Conservation (phyloP, 2,888 invertebrate species). For the Tolmerus cingulatus region DNA sequence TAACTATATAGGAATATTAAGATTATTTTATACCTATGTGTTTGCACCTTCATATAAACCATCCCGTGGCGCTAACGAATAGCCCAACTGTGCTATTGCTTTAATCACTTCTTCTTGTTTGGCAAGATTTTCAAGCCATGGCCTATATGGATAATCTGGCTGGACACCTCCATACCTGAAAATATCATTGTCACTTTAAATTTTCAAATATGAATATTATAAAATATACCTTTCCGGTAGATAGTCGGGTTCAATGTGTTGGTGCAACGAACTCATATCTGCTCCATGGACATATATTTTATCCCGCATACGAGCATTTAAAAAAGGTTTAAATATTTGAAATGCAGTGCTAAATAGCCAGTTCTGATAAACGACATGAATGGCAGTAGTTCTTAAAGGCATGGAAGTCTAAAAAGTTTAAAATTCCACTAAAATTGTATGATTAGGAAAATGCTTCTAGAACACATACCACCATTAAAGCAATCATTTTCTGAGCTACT, state of each 20-base stretch:
- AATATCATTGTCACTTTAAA: conserved; percentile 5
- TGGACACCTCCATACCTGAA: conserved; percentile 64
- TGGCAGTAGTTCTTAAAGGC: conserved; percentile 75
- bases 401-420: conserved; percentile 70
- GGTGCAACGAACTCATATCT: conserved; percentile 76
- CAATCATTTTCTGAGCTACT: conserved; percentile 73
- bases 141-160: conserved; percentile 76
- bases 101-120: conserved; percentile 68
- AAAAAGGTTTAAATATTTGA: conserved; percentile 79
- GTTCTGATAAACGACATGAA: conserved; percentile 82
- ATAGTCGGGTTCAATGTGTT: conserved; percentile 74
- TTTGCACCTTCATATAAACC: neutral
- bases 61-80: conserved; percentile 63
- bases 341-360: conserved; percentile 83
- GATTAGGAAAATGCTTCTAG: neutral
- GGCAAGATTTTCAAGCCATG: conserved; percentile 74
- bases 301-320: conserved; percentile 73
- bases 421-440: neutral
- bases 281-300: conserved; percentile 71
- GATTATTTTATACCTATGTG: neutral
- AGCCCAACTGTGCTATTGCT: conserved; percentile 72
- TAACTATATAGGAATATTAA: neutral
- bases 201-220: neutral
- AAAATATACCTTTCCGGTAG: conserved; percentile 69
- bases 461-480: conserved; percentile 73